These are phyloP conservation scores for Champsocephalus esox DNA, from an alignment of 2,797 vertebrate genomes.

Conservation along the genomic window DNA sequence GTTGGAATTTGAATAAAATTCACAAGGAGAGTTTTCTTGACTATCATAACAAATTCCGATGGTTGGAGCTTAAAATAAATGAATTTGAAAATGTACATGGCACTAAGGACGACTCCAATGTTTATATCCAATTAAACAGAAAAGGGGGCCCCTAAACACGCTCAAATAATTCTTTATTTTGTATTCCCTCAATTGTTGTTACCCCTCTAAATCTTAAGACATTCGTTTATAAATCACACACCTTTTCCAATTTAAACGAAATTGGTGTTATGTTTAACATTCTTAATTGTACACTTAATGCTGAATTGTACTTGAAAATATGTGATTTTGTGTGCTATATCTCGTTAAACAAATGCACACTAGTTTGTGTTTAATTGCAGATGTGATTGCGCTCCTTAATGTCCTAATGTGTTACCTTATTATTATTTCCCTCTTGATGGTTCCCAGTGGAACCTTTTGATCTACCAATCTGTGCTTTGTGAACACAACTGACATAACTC, in stretches of 20 bases:
- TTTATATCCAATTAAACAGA: too few relatives aligned
- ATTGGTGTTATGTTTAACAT: background rate
- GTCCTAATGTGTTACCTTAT: background rate
- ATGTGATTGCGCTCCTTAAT: background rate
- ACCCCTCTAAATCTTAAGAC: conserved; percentile 18
- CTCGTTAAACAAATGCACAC: background rate
- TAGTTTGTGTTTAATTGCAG: background rate
- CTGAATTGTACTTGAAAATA: background rate
- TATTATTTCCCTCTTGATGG: background rate
- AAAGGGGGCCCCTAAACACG: background rate
- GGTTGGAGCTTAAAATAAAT: too few relatives aligned
- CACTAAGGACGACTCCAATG: too few relatives aligned
- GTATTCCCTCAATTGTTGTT: background rate
- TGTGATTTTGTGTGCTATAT: background rate
- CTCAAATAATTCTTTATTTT: background rate
- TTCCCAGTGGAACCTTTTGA: background rate
- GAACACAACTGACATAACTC: background rate
- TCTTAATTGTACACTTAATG: background rate
- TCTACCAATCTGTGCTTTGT: background rate
- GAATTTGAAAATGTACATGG: too few relatives aligned
- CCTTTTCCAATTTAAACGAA: conserved; percentile 23
- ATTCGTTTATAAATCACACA: conserved; percentile 45
- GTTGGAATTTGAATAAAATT: too few relatives aligned
- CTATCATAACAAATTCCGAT: too few relatives aligned
- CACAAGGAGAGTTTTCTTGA: too few relatives aligned